Evolutionary conservation across 64 coral and sea anemone species (phyloP).

Genomic region (Pocillopora damicornis): DNA sequence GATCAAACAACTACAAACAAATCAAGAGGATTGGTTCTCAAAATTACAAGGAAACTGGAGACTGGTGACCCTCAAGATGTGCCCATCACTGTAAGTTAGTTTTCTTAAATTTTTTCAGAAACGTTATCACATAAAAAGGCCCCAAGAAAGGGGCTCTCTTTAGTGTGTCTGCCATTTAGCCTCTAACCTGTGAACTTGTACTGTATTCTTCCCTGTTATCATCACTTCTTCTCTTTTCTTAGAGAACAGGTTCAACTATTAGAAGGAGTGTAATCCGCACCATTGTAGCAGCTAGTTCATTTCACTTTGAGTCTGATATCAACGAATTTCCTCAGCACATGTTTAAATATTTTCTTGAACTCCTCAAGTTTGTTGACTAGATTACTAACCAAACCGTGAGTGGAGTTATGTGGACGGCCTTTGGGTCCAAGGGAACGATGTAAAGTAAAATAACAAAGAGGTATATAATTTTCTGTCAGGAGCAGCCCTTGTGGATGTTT

Average conservation of each 20-base stretch:
- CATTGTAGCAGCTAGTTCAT: too few species aligned
- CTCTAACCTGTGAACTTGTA: too few species aligned
- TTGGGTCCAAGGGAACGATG: background rate
- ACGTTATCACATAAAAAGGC: background rate
- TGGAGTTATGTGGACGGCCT: background rate
- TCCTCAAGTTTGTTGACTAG: background rate
- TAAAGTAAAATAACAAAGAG: background rate
- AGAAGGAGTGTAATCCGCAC: too few species aligned
- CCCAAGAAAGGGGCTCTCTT: too few species aligned
- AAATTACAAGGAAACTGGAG: constrained; percentile 18
- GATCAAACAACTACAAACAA: background rate
- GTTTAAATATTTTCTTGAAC: too few species aligned
- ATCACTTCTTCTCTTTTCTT: too few species aligned
- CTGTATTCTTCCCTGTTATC: too few species aligned
- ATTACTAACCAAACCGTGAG: background rate
- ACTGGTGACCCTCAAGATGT: constrained; percentile 29
- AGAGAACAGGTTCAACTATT: too few species aligned
- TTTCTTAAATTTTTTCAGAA: background rate
- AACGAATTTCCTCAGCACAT: too few species aligned
- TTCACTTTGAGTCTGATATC: too few species aligned
- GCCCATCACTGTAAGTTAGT: constrained; percentile 21
- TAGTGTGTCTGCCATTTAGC: too few species aligned
- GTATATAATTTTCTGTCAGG: background rate
- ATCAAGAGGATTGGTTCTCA: background rate
- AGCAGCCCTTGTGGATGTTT: constrained; percentile 17